These are phyloP conservation scores for Heliothis peltigera DNA, from an alignment of 2,888 invertebrate genomes.

Conservation along the genomic window DNA sequence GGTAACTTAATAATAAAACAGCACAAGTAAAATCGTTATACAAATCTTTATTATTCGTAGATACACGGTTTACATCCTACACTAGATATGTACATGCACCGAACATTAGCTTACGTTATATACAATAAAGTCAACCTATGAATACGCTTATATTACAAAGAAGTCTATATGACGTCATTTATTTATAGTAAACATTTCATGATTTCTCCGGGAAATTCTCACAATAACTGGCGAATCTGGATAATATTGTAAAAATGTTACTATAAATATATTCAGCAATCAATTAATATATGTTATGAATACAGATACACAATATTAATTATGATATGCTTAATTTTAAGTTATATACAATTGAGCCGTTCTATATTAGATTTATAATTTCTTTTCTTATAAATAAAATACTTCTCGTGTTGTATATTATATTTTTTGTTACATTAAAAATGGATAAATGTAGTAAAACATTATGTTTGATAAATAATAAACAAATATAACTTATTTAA, in stretches of 20 bases:
- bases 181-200: slow-evolving; percentile 6
- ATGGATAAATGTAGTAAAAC: slow-evolving; percentile 8
- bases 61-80: slow-evolving; percentile 70
- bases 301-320: slow-evolving; percentile 47
- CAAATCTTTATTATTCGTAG: slow-evolving; percentile 74
- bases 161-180: slow-evolving; percentile 20
- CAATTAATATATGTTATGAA: slow-evolving; percentile 29
- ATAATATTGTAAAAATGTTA: slow-evolving; percentile 5
- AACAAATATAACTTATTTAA: background rate
- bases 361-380: slow-evolving; percentile 43
- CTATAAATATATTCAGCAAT: slow-evolving; percentile 5
- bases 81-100: slow-evolving; percentile 73
- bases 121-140: slow-evolving; percentile 55
- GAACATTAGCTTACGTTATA: slow-evolving; percentile 55
- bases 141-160: slow-evolving; percentile 41
- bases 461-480: slow-evolving; percentile 16
- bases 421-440: slow-evolving; percentile 11
- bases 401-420: slow-evolving; percentile 41
- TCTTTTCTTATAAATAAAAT: slow-evolving; percentile 43
- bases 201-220: background rate
- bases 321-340: slow-evolving; percentile 36
- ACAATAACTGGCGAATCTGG: background rate
- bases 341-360: slow-evolving; percentile 61
- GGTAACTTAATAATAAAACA: slow-evolving; percentile 16
- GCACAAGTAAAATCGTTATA: slow-evolving; percentile 62